Percentiles rank a stretch among this genome's conserved stretches.
These are phyloP conservation scores for Nilaparvata lugens DNA, from an alignment of 1,140 invertebrate species.

Conservation along the genomic window DNA sequence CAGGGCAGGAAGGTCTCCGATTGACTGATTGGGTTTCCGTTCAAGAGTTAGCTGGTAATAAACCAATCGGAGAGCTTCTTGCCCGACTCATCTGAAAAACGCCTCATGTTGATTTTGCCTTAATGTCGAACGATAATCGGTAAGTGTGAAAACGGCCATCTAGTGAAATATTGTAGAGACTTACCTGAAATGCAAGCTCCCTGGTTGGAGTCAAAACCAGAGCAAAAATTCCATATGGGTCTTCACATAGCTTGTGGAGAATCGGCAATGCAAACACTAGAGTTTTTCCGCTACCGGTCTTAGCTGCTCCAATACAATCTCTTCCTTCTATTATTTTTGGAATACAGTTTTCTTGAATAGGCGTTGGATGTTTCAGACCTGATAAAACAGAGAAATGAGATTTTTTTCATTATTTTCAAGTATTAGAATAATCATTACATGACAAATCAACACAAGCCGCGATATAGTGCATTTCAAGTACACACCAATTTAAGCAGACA, in stretches of 20 bases:
- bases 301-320: constrained; percentile 90
- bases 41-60: too few relatives aligned
- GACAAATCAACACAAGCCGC: not conserved
- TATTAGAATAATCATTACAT: not conserved
- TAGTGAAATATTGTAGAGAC: constrained; percentile 8
- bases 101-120: too few relatives aligned
- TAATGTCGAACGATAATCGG: too few relatives aligned
- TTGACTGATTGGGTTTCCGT: too few relatives aligned
- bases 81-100: too few relatives aligned
- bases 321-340: constrained; percentile 67
- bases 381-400: constrained; percentile 10
- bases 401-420: not conserved
- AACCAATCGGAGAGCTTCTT: too few relatives aligned
- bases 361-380: constrained; percentile 70
- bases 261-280: constrained; percentile 94
- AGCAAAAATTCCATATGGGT: constrained; percentile 91
- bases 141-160: not conserved
- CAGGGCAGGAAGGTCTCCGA: too few relatives aligned
- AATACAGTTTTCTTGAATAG: constrained; percentile 77
- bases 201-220: constrained; percentile 92
- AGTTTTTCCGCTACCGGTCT: constrained; percentile 97
- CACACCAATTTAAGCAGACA: too few relatives aligned
- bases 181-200: constrained; percentile 78
- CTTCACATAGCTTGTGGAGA: constrained; percentile 80
- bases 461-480: too few relatives aligned